Evolutionary conservation across 2,797 vertebrate species (phyloP), one percentile per base, ranked within the genome.

Genomic region (Ctenochaetus hawaiiensis): DNA sequence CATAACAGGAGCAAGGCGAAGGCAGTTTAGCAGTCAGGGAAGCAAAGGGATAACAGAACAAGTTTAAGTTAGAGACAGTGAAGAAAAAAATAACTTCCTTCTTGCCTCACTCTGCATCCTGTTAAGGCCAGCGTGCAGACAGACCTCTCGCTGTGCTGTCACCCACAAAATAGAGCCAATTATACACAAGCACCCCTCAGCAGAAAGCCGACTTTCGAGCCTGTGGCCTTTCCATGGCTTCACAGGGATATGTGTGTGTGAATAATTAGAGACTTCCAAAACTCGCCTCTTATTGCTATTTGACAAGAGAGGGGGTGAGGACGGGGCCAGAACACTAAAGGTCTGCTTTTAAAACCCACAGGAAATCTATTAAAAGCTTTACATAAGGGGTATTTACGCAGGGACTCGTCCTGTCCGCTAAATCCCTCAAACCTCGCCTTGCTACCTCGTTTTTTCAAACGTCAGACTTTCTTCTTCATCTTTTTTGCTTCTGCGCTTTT

Each of bases 291-390:
- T 83, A 82, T 73, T 88, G 43, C 70, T 87, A n/a, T 89, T 86
- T 88, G 72, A 86, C 71, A 81, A 81, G 63, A 37, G 57, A 34
- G 34, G 44, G 37, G 56, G 53, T 37, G 62, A 66, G 67, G 59
- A 68, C 30, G 58, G 73, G 57, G 77, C 41, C 52, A 53, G 67
- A 34, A 45, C 4, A 0, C 52, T 67, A 67, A 83, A 44, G 76
- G 80, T 82, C 81, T 78, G 67, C 73, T 88, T 87, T 90, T 83
- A 70, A 89, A 85, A 76, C 86, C 82, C 85, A 80, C 68, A 87
- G 87, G 83, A 92, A 90, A 90, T 87, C 78, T 91, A 87, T 89
- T 92, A 90, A 90, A 89, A 88, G 89, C 87, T 89, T 92, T 85
- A 84, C 74, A 78, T 77, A 83, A 88, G 73, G 58, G 77, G 74